A percentile compares a stretch with the other conserved stretches of the same genome.
Conservation (phyloP, 2,113 vertebrate genomes). For the Cyanocitta stelleri region DNA sequence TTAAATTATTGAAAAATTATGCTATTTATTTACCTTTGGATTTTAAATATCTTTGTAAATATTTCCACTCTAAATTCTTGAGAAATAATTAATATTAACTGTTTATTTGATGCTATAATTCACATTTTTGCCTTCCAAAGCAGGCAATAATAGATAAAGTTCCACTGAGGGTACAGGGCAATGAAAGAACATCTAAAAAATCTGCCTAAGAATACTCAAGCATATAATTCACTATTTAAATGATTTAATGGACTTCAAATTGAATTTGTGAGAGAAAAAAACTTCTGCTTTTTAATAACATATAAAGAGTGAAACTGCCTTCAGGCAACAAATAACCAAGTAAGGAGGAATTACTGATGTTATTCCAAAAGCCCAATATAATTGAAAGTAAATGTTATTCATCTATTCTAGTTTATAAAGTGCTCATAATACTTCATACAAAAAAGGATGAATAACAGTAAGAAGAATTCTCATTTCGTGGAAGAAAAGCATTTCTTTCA, state of each 20-base stretch:
- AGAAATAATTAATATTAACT: not conserved
- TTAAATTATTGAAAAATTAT: conserved; percentile 13
- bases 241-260: not conserved
- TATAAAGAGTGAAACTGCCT: not conserved
- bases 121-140: conserved; percentile 1
- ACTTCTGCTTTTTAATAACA: not conserved
- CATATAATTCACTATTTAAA: not conserved
- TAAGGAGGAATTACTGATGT: not conserved
- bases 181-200: not conserved
- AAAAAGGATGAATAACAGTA: not conserved
- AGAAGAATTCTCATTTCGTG: not conserved
- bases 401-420: not conserved
- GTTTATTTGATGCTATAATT: not conserved
- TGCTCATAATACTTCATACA: not conserved
- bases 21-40: not conserved
- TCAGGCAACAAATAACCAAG: not conserved
- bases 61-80: not conserved
- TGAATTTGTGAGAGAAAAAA: not conserved
- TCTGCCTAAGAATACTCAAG: not conserved
- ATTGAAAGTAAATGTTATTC: not conserved
- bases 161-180: not conserved
- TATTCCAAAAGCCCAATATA: not conserved
- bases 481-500: not conserved
- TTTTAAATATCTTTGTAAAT: not conserved
- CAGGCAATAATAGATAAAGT: not conserved